phyloP scores from a whole-genome alignment of 2,797 vertebrate genomes.

The Aulostomus chinensis region DNA sequence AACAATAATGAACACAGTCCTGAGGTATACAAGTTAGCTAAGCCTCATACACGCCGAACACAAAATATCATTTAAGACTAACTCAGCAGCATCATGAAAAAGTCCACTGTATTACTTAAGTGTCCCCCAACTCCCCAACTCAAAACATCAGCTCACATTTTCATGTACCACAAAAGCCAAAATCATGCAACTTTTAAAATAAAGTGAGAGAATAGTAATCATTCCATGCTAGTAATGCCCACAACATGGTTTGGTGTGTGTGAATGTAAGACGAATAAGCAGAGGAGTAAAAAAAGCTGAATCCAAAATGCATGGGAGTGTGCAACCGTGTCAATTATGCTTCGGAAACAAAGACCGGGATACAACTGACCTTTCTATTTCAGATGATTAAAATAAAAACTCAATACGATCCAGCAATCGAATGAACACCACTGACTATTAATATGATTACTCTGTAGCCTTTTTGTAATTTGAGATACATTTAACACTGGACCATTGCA shows the following conservation, averaged over 20 bases:
- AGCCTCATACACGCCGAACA: slow-evolving; percentile 24
- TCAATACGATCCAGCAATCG: not conserved
- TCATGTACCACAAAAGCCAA: slow-evolving; percentile 12
- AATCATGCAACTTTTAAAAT: slow-evolving; percentile 12
- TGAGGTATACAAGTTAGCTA: slow-evolving; percentile 68
- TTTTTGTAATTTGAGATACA: no score
- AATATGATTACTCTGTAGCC: no score
- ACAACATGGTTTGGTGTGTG: not conserved
- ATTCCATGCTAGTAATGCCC: slow-evolving; percentile 16
- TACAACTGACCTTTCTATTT: not conserved
- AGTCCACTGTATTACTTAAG: slow-evolving; percentile 20
- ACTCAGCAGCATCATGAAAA: slow-evolving; percentile 42
- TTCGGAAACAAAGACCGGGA: not conserved
- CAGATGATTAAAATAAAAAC: not conserved
- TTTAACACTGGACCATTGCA: not conserved
- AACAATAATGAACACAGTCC: slow-evolving; percentile 38
- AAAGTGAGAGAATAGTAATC: not conserved
- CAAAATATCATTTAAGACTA: slow-evolving; percentile 38
- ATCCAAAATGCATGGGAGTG: not conserved
- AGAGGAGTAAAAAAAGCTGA: not conserved
- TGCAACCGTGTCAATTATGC: not conserved
- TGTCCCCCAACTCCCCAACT: not conserved
- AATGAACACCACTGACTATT: not conserved
- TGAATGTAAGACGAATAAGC: not conserved
- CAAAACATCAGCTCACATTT: slow-evolving; percentile 26